Evolutionary conservation across 2,888 invertebrate species (phyloP).

Genomic region (Dascillus cervinus): DNA sequence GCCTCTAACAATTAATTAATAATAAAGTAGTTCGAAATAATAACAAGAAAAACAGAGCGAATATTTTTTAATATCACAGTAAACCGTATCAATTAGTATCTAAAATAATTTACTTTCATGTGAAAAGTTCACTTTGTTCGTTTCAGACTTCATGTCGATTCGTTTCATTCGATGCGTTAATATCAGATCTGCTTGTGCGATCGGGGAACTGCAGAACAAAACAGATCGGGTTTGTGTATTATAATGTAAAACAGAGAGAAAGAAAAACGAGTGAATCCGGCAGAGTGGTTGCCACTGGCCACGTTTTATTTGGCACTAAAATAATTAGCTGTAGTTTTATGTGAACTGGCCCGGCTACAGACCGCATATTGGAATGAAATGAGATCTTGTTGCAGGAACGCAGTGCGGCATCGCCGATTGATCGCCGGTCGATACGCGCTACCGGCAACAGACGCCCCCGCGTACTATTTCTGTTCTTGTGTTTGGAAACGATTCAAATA

Average conservation of each 20-base stretch:
- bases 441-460: conserved; percentile 9
- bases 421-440: conserved; percentile 7
- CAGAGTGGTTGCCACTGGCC: conserved; percentile 32
- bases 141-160: neutral
- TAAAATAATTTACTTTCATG: conserved; percentile 6
- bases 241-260: conserved; percentile 8
- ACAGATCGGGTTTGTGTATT: conserved; percentile 7
- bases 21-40: no score
- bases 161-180: neutral
- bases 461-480: conserved; percentile 5
- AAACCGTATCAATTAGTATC: conserved; percentile 14
- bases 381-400: conserved; percentile 25
- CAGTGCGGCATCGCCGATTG: conserved; percentile 4
- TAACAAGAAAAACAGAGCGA: conserved; percentile 26
- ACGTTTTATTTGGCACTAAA: conserved; percentile 33
- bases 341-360: conserved; percentile 28
- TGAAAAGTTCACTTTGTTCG: neutral
- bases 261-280: conserved; percentile 18
- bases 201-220: conserved; percentile 7
- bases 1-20: conserved; percentile 16
- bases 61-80: conserved; percentile 40
- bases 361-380: conserved; percentile 32
- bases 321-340: conserved; percentile 12
- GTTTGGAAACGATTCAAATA: conserved; percentile 5
- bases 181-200: conserved; percentile 7